phyloP scores from a whole-genome alignment of 2,888 invertebrate genomes.

The Dicyrtomina minuta region DNA sequence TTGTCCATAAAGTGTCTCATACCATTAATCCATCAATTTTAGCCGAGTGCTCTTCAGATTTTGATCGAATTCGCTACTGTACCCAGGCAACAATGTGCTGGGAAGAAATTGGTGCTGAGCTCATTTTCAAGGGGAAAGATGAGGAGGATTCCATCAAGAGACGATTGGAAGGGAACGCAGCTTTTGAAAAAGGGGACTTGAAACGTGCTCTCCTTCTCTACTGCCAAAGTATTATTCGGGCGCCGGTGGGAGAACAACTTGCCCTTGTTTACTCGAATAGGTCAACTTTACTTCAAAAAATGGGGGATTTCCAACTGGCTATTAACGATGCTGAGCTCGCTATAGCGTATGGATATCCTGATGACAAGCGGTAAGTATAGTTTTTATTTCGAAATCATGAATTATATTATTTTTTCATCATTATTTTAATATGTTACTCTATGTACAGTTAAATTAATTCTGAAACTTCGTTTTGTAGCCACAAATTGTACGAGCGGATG shows the following conservation, averaged over 20 bases:
- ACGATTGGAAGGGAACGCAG: slow-evolving; percentile 65
- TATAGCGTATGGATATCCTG: slow-evolving; percentile 68
- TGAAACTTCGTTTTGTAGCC: slow-evolving; percentile 58
- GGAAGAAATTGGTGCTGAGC: slow-evolving; percentile 46
- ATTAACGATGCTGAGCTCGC: slow-evolving; percentile 70
- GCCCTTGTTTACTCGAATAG: slow-evolving; percentile 69
- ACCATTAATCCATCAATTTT: slow-evolving; percentile 41
- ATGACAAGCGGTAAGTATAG: slow-evolving; percentile 39
- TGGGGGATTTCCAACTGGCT: slow-evolving; percentile 64
- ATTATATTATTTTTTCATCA: no score
- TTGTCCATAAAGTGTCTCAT: slow-evolving; percentile 63
- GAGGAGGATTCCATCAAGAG: slow-evolving; percentile 63
- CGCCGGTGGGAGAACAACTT: slow-evolving; percentile 68
- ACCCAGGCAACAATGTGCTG: slow-evolving; percentile 38
- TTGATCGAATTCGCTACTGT: slow-evolving; percentile 46
- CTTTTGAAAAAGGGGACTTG: slow-evolving; percentile 62
- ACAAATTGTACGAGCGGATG: slow-evolving; percentile 70
- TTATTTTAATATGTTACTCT: no score
- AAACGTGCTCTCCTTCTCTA: slow-evolving; percentile 65
- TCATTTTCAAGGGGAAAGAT: slow-evolving; percentile 52
- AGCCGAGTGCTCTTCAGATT: slow-evolving; percentile 39
- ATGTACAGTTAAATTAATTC: not conserved
- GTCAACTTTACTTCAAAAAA: slow-evolving; percentile 65
- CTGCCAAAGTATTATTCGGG: slow-evolving; percentile 72
- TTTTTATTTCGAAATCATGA: no score